Base-by-base conservation (phyloP, 2,797 vertebrate species). In the Podargus strigoides region DNA sequence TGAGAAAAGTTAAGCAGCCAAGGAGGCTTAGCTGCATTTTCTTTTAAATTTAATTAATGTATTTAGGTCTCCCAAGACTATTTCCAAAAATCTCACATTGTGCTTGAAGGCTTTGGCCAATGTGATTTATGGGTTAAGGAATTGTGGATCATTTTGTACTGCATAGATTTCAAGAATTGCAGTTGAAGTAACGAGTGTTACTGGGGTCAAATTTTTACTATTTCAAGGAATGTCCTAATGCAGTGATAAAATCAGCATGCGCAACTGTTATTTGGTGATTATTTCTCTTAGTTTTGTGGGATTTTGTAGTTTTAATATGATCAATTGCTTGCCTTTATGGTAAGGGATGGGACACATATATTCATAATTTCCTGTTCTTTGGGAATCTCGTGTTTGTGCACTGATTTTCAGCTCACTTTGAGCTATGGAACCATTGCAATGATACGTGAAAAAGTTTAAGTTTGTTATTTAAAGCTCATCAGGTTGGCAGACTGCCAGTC, bases 101-200 rank as follows among this genome's bases (percentile, higher is more conserved):
- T 69, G 17, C 80, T 68, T 92, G 79, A 91, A 91, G 73, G 69
- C 56, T 89, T 96, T 93, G 92, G 87, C 66, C 55, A 32, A 22
- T 64, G 47, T 36, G 69, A 46, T 83, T 87, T 85, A 50, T 66
- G 62, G 66, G 75, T 86, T 93, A 73, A 80, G 62, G 76, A 62
- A 77, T 80, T 80, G 26, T 89, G 72, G 82, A n/a, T 67, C 41
- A 60, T 79, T 91, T 86, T 77, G 37, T 46, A 15, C 41, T 74
- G 70, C 18, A 8, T 24, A 69, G 55, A 53, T 73, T 86, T 94
- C 53, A 46, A 67, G 80, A 91, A 86, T 68, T 84, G 77, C 56
- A 49, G 73, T 32, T 90, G 77, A 85, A 94, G 56, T 82, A 80
- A 82, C 0, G 1, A 76, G 20, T 52, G 27, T 46, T 82, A 82